Percentiles rank a stretch among this genome's conserved stretches.
Evolutionary conservation across 2,888 invertebrate species (phyloP).

Genomic region (Cylloceria caligata): DNA sequence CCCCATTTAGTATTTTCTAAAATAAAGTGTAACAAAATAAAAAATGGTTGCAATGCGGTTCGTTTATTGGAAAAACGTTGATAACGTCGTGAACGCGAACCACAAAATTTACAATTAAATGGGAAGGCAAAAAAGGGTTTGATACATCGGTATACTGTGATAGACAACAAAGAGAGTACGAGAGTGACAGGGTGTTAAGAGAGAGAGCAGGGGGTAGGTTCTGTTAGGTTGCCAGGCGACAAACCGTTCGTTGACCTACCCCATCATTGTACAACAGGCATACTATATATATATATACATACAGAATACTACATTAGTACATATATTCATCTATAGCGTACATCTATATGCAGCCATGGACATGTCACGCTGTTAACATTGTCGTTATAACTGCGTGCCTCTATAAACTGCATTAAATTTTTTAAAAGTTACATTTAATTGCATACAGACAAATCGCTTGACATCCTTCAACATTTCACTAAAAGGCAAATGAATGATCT

Average conservation of each 20-base stretch:
- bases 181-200: slow-evolving; percentile 42
- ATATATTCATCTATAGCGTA: slow-evolving; percentile 12
- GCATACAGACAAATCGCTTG: too few relatives aligned
- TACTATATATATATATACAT: slow-evolving; percentile 9
- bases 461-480: too few relatives aligned
- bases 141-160: slow-evolving; percentile 68
- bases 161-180: slow-evolving; percentile 38
- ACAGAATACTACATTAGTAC: background rate
- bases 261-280: slow-evolving; percentile 67
- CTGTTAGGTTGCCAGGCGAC: slow-evolving; percentile 80
- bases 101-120: slow-evolving; percentile 9
- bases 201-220: slow-evolving; percentile 69
- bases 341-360: background rate
- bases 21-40: background rate
- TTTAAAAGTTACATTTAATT: background rate
- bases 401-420: slow-evolving; percentile 55
- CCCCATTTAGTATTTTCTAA: background rate
- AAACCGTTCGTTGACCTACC: slow-evolving; percentile 79
- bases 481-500: too few relatives aligned
- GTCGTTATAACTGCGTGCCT: slow-evolving; percentile 74
- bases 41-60: slow-evolving; percentile 15
- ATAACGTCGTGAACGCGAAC: background rate
- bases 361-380: slow-evolving; percentile 65
- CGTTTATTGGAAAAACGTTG: slow-evolving; percentile 10
- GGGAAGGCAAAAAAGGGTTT: slow-evolving; percentile 62